Percentiles rank a stretch among this genome's conserved stretches.
Conservation (phyloP, 2,888 invertebrate species). For the Dasypogon diadema region DNA sequence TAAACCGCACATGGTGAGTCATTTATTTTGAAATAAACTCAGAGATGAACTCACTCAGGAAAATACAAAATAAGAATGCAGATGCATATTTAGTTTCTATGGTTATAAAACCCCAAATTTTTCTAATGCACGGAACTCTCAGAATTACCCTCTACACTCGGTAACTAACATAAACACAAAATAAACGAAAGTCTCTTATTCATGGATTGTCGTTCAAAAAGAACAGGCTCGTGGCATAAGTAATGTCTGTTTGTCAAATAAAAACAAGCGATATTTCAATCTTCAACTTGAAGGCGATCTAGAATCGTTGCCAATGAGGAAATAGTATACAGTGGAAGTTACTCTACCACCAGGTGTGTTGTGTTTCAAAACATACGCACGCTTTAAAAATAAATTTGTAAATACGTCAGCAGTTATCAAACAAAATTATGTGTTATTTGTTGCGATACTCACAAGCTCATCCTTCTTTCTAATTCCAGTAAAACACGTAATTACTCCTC, state of each 20-base stretch:
- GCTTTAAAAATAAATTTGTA: background rate
- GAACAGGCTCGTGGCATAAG: background rate
- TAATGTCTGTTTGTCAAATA: background rate
- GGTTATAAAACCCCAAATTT: too few species aligned
- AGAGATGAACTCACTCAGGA: too few species aligned
- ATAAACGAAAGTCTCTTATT: background rate
- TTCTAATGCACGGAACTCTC: too few species aligned
- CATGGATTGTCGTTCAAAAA: background rate
- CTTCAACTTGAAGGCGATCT: background rate
- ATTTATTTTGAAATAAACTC: too few species aligned
- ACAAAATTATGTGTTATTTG: background rate
- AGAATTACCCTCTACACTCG: too few species aligned
- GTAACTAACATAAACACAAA: too few species aligned
- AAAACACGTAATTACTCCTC: slow-evolving; percentile 89
- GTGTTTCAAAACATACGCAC: background rate
- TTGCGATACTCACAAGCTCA: slow-evolving; percentile 77
- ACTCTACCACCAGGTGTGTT: background rate
- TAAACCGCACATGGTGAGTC: too few species aligned
- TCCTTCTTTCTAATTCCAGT: slow-evolving; percentile 92
- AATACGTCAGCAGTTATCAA: background rate
- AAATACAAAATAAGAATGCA: too few species aligned
- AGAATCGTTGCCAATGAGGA: background rate
- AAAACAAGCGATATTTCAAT: background rate
- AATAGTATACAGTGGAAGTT: background rate
- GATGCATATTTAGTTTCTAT: too few species aligned